Base-by-base conservation (phyloP, 2,797 vertebrate species). In the Falco naumanni region DNA sequence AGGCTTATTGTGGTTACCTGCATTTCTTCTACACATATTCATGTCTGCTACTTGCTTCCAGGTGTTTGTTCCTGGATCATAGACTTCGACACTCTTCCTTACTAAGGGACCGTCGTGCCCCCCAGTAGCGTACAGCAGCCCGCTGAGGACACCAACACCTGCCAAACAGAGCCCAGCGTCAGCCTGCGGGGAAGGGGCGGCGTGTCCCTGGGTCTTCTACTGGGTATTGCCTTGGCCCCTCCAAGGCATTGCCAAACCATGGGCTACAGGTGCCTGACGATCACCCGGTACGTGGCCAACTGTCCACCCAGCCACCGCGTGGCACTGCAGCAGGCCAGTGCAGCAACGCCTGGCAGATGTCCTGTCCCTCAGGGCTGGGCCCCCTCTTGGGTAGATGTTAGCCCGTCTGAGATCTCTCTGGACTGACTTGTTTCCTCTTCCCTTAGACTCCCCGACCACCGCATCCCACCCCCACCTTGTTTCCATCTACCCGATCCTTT, bases 11-110 rank as follows among this genome's bases (percentile, higher is more conserved):
- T 20, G 20, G 4, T 95, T 94, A 99, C 99, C 99, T 98, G 99
- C 99, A 9, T 99, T 99, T 85, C 99, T 98, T 59, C 99, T 97
- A 78, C 99, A 99, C 99, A 99, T 99, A 97, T 99, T 99, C 99
- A 99, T 99, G 97, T 99, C 99, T 41, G 98, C 99, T 87, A 99
- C 99, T 96, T 99, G 99, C 51, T 98, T 99, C 99, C 99, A 99
- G 56, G 95, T 97, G 97, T 99, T 99, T 98, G 97, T 98, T 80
- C 98, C 98, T 1, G 99, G 98, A 90, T 99, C 99, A 0, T 98
- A 99, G 86, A 99, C 99, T 91, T 99, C 99, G 7, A 99, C 99
- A 1, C 99, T 99, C 98, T 99, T 99, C 97, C 99, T 99, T 89
- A 99, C 99, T 96, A 99, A 98, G 72, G 99, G 99, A 11, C 99